A percentile compares a stretch with the other conserved stretches of the same genome.
These are phyloP conservation scores for Meiosimyza decipiens DNA, from an alignment of 2,888 invertebrate species.

Conservation along the genomic window DNA sequence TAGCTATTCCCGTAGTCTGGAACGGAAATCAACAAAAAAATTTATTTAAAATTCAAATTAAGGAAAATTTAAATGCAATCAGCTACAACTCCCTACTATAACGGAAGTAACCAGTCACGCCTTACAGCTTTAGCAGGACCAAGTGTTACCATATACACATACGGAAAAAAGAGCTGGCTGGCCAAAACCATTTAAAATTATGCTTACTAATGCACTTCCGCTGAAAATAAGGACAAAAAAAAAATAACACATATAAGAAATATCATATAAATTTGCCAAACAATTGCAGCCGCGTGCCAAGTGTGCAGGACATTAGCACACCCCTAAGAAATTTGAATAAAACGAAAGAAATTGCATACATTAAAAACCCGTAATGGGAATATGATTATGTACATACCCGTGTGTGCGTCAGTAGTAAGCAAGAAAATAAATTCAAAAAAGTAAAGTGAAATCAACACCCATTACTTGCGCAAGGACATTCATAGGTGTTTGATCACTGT, in stretches of 20 bases:
- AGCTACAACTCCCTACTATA: conserved; percentile 1
- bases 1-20: background rate
- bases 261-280: conserved; percentile 4
- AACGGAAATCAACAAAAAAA: conserved; percentile 24
- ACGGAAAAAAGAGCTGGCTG: conserved; percentile 39
- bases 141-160: background rate
- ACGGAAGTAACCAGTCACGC: conserved; percentile 60
- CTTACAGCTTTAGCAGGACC: conserved; percentile 53
- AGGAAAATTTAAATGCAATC: conserved; percentile 1
- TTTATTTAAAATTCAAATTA: conserved; percentile 28
- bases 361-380: conserved; percentile 26
- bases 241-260: background rate
- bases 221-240: background rate
- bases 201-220: conserved; percentile 43
- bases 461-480: conserved; percentile 16
- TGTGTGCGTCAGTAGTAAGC: background rate
- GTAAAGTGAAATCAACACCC: conserved; percentile 36
- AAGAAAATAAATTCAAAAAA: background rate
- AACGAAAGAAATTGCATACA: conserved; percentile 16
- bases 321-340: conserved; percentile 30
- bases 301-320: conserved; percentile 35
- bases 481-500: background rate
- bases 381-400: background rate
- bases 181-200: conserved; percentile 30
- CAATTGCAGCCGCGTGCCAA: conserved; percentile 22